Conservation (phyloP, 2,113 vertebrate genomes). For the Onychostoma macrolepis region DNA sequence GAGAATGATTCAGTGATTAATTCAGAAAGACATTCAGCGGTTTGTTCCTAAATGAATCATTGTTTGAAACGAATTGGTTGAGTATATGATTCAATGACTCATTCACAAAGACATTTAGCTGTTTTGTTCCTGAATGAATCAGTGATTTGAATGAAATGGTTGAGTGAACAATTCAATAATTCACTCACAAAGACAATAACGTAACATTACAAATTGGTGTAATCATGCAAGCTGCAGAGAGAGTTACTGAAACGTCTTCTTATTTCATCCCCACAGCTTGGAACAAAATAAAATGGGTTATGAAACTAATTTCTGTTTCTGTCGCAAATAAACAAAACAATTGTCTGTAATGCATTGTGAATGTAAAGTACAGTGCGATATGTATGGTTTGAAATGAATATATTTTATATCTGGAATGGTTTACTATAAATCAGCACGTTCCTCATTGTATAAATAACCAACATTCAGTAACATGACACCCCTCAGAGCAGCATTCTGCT, state of each 20-base stretch:
- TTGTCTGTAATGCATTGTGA: background rate
- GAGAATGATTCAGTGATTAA: background rate
- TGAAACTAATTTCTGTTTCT: too few species aligned
- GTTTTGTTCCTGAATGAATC: background rate
- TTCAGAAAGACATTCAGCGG: background rate
- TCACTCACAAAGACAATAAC: background rate
- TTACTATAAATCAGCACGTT: background rate
- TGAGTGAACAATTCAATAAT: background rate
- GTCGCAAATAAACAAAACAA: background rate
- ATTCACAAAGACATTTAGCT: background rate
- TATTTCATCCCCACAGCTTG: background rate
- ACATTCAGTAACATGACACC: constrained; percentile 1
- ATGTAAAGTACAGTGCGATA: background rate
- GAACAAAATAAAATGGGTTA: background rate
- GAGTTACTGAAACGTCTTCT: background rate
- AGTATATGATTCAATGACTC: background rate
- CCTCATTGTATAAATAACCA: background rate
- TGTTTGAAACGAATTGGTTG: background rate
- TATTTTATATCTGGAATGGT: background rate
- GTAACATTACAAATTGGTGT: background rate
- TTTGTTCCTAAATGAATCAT: background rate
- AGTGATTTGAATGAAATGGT: background rate
- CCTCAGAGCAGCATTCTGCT: constrained; percentile 3
- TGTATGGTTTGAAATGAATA: background rate
- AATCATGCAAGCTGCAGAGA: background rate